Conservation (phyloP, 2,888 invertebrate genomes). For the Cephus pygmeus region DNA sequence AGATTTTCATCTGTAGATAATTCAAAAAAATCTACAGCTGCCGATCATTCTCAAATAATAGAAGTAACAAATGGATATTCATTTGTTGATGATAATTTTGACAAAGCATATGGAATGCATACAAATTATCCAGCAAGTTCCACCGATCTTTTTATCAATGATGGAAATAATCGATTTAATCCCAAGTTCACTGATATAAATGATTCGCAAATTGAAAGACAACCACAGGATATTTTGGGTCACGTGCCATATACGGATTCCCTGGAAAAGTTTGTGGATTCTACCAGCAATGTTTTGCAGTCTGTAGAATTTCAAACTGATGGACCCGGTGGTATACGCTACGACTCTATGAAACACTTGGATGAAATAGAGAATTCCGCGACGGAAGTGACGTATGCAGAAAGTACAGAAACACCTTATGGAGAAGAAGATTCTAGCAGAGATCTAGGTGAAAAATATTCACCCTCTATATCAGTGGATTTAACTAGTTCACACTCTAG, state of each 20-base stretch:
- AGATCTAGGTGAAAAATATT: background rate
- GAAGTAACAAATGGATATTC: conserved; percentile 26
- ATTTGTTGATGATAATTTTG: background rate
- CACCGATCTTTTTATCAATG: background rate
- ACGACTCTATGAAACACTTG: background rate
- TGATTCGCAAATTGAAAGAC: background rate
- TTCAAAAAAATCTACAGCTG: no score
- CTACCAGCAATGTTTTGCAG: background rate
- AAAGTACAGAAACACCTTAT: background rate
- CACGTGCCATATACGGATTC: background rate
- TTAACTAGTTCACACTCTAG: background rate
- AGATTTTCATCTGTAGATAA: no score
- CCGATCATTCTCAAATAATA: conserved; percentile 25
- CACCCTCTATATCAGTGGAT: background rate
- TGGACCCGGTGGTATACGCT: background rate
- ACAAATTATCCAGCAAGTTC: background rate
- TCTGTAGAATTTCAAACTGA: background rate
- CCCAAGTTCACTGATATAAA: background rate
- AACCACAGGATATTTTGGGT: background rate
- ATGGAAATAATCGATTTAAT: background rate
- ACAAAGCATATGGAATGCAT: background rate
- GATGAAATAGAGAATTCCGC: background rate
- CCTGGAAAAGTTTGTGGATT: background rate
- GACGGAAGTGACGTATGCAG: background rate
- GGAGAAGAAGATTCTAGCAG: background rate